Percentiles rank a stretch among this genome's conserved stretches.
These are phyloP conservation scores for Lagorchestes hirsutus DNA, from an alignment of 2,797 vertebrate species.

Conservation along the genomic window DNA sequence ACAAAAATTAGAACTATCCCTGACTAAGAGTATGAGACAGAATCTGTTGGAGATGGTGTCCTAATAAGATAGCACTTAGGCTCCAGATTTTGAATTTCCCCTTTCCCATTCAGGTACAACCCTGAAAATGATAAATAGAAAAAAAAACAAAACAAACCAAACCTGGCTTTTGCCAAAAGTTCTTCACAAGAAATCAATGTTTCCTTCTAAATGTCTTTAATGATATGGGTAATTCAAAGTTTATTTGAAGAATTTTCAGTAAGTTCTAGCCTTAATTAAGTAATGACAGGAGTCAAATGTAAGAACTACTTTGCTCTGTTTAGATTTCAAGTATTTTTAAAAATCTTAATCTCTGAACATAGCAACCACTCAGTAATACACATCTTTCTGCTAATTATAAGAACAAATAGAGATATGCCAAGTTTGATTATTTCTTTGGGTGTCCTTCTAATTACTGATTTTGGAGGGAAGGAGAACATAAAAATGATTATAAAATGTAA, in stretches of 20 bases:
- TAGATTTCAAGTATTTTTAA: constrained; percentile 79
- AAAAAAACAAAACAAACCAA: constrained; percentile 1
- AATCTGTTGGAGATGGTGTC: not conserved
- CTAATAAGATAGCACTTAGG: constrained; percentile 45
- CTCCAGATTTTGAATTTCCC: constrained; percentile 6
- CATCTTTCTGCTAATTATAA: constrained; percentile 70
- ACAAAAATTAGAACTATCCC: not conserved
- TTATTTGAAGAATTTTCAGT: constrained; percentile 72
- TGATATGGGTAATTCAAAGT: constrained; percentile 61
- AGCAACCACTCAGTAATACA: constrained; percentile 78
- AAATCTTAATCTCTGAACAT: constrained; percentile 72
- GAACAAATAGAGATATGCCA: constrained; percentile 69
- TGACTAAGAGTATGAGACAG: not conserved
- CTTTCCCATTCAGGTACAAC: constrained; percentile 35
- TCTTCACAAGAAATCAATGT: constrained; percentile 54
- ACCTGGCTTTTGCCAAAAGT: constrained; percentile 17
- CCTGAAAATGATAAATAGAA: constrained; percentile 58
- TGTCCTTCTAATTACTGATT: constrained; percentile 65
- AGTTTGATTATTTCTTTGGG: constrained; percentile 67
- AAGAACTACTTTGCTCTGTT: constrained; percentile 74
- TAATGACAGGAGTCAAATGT: constrained; percentile 74
- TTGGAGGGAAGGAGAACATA: constrained; percentile 61
- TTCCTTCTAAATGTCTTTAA: constrained; percentile 58
- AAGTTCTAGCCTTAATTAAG: constrained; percentile 71
- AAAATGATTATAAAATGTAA: constrained; percentile 67